Percentiles rank a stretch among this genome's conserved stretches.
phyloP scores from a whole-genome alignment of 2,888 invertebrate species.

The Muscina levida region DNA sequence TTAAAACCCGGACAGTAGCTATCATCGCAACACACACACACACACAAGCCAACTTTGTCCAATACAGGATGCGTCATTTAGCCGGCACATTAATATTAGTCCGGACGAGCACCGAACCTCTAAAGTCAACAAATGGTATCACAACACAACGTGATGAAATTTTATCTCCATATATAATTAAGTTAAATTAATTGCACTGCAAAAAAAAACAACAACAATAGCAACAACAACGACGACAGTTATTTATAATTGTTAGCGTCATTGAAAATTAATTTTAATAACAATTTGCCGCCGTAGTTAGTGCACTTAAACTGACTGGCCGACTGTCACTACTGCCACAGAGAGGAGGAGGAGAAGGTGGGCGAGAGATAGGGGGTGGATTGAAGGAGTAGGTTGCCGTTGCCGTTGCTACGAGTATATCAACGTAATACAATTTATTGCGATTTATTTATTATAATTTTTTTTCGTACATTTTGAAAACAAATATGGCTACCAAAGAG shows the following conservation, averaged over 20 bases:
- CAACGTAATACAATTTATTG: slow-evolving; percentile 57
- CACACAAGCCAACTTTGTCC: too few relatives aligned
- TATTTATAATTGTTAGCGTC: slow-evolving; percentile 15
- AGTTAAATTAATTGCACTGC: background rate
- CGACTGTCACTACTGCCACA: background rate
- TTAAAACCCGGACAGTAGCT: too few relatives aligned
- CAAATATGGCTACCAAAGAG: slow-evolving; percentile 37
- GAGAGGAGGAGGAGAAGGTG: background rate
- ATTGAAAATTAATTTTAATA: slow-evolving; percentile 26
- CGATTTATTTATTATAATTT: slow-evolving; percentile 60
- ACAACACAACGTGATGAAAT: slow-evolving; percentile 6
- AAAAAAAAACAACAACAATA: background rate
- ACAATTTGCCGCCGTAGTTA: background rate
- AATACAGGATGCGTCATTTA: too few relatives aligned
- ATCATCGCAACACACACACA: too few relatives aligned
- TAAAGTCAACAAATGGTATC: too few relatives aligned
- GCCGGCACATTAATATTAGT: too few relatives aligned
- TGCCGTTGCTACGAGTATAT: background rate
- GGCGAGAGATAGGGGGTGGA: background rate
- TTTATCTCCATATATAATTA: slow-evolving; percentile 4
- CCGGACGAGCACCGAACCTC: too few relatives aligned
- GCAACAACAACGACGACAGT: background rate
- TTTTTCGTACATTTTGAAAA: too few relatives aligned
- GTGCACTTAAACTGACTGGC: background rate
- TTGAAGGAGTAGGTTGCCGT: background rate